Percentiles rank a stretch among this genome's conserved stretches.
Conservation (phyloP, 2,888 invertebrate species). For the Tryphoninae sp. region DNA sequence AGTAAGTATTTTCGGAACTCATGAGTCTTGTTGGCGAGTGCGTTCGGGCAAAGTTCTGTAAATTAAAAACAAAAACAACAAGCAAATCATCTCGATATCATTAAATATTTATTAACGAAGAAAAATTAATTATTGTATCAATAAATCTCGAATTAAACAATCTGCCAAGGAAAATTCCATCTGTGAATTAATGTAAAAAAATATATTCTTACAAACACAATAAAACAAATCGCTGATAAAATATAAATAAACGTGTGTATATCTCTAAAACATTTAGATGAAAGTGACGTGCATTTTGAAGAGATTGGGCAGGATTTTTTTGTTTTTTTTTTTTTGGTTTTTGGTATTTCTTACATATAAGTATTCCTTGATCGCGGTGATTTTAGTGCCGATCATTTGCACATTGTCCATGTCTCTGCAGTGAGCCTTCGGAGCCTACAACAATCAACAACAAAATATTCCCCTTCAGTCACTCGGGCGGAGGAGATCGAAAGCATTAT, state of each 20-base stretch:
- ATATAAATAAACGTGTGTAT: neutral
- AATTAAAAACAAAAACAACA: slow-evolving; percentile 60
- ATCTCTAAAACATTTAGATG: slow-evolving; percentile 8
- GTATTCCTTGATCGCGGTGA: slow-evolving; percentile 81
- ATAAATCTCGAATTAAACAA: neutral
- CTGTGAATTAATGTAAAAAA: slow-evolving; percentile 1
- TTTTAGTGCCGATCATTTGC: slow-evolving; percentile 81
- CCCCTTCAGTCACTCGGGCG: slow-evolving; percentile 74
- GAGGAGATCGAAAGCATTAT: slow-evolving; percentile 56
- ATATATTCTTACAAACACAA: neutral
- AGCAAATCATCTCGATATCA: neutral
- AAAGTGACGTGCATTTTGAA: slow-evolving; percentile 18
- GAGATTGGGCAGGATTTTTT: slow-evolving; percentile 35
- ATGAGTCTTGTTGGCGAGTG: slow-evolving; percentile 80
- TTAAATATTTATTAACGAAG: neutral
- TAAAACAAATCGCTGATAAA: neutral
- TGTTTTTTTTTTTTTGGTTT: neutral
- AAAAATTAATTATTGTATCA: neutral
- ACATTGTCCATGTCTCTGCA: slow-evolving; percentile 81
- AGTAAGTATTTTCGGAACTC: slow-evolving; percentile 80
- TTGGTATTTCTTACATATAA: slow-evolving; percentile 78
- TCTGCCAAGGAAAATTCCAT: no score
- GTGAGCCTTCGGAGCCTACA: slow-evolving; percentile 80
- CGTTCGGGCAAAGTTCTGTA: slow-evolving; percentile 80
- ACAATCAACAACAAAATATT: slow-evolving; percentile 79